Conservation (phyloP, 2,113 vertebrate genomes). For the Stercorarius parasiticus region DNA sequence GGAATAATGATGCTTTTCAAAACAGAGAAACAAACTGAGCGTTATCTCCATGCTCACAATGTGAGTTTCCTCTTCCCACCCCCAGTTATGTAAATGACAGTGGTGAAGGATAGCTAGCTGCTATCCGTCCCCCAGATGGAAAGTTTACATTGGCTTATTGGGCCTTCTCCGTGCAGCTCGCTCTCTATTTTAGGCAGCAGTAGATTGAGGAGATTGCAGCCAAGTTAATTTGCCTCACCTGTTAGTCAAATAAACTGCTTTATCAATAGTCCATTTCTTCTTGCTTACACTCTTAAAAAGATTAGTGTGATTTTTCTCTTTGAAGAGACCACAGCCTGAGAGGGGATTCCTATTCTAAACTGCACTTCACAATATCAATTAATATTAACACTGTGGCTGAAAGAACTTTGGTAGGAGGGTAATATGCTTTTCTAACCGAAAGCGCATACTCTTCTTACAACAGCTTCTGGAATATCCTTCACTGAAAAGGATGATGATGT, state of each 20-base stretch:
- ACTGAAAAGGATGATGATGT: neutral
- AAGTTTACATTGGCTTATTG: neutral
- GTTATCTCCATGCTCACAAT: neutral
- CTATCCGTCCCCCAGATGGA: neutral
- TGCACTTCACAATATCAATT: neutral
- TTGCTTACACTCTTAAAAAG: neutral
- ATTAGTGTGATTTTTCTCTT: neutral
- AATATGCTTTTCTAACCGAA: neutral
- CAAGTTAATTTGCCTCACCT: neutral
- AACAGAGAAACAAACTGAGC: neutral
- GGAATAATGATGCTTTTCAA: neutral
- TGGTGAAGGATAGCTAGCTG: neutral
- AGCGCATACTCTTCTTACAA: neutral
- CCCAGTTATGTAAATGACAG: neutral
- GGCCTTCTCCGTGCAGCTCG: neutral
- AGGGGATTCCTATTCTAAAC: neutral
- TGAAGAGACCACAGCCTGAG: neutral
- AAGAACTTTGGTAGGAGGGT: neutral
- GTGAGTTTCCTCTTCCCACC: neutral
- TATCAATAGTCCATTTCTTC: neutral
- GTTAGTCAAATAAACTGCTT: neutral
- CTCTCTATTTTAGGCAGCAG: neutral
- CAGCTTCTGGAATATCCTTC: neutral
- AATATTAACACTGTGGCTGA: neutral
- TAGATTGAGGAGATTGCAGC: neutral